Base-by-base conservation (phyloP, 2,888 invertebrate species). In the Synergus japonicus region DNA sequence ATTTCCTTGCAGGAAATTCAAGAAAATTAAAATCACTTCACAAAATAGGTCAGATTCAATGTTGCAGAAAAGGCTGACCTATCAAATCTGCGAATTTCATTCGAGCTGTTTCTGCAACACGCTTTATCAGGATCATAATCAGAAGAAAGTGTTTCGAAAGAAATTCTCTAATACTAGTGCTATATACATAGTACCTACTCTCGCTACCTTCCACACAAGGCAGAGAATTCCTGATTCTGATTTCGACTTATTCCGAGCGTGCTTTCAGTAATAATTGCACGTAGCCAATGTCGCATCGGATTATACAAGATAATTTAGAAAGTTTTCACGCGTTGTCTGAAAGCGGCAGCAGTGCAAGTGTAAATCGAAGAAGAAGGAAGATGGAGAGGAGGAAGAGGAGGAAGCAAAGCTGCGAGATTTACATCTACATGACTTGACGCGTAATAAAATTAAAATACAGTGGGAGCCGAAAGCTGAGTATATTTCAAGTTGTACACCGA, bases 281-380 rank as follows among this genome's bases (percentile, higher is more conserved):
- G 83, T 85, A 84, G 79, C 81, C 78, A 82, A 79, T 82, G 84
- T 83, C 83, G 87, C 85, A 84, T 87, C 86, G 87, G 87, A 87
- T 89, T 88, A 73, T 73, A 89, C 88, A 87, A 87, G 89, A 89
- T 90, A 89, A 90, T 89, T 89, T 88, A 86, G 86, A 88, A 90
- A 90, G 89, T 90, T 90, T 83, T 77, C 81, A 10, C 73, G 29
- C 37, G 12, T 76, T 76, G 76, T 81, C 37, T 78, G 54, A 79
- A 49, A 76, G 78, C 78, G 49, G 77, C 65, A 60, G 22, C 58
- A 58, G 66, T 15, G 73, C n/a, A 77, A 67, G 41, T 58, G 76
- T 66, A 78, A 54, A 67, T 37, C 69, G 78, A 80, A 58, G 60
- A 46, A 76, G 18, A 77, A 81, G 65, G 29, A 78, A 63, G 78